Evolutionary conservation across 1,140 invertebrate genomes (phyloP).

Genomic region (Laupala kohalensis): DNA sequence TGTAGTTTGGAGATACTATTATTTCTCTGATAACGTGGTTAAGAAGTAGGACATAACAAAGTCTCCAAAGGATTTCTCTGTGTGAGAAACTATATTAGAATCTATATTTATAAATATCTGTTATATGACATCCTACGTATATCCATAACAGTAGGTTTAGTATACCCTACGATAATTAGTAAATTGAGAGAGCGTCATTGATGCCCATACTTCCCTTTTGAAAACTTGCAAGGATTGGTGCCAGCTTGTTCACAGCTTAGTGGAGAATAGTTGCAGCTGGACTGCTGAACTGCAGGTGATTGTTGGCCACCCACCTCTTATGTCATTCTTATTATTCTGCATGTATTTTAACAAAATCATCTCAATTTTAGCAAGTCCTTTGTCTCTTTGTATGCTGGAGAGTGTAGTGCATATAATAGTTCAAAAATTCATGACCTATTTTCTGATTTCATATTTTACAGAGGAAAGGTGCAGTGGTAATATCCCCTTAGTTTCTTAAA

Average conservation of each 20-base stretch:
- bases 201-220: conserved; percentile 14
- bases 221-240: conserved; percentile 48
- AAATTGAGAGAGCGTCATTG: neutral
- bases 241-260: conserved; percentile 63
- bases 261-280: conserved; percentile 60
- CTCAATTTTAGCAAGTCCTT: conserved; percentile 8
- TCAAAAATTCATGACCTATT: conserved; percentile 2
- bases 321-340: conserved; percentile 6
- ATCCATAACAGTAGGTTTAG: neutral
- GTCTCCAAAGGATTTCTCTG: too few species aligned
- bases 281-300: conserved; percentile 61
- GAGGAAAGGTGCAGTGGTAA: neutral
- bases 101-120: too few species aligned
- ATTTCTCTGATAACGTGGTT: too few species aligned
- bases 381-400: conserved; percentile 14
- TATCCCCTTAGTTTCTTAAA: neutral
- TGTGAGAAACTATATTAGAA: too few species aligned
- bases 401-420: conserved; percentile 12
- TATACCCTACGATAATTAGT: neutral
- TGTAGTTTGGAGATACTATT: too few species aligned
- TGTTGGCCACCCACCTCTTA: conserved; percentile 2
- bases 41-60: too few species aligned
- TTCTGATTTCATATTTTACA: conserved; percentile 4
- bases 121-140: neutral
- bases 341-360: conserved; percentile 9